These are phyloP conservation scores for Phaetusa simplex DNA, from an alignment of 2,113 vertebrate genomes.

Conservation along the genomic window DNA sequence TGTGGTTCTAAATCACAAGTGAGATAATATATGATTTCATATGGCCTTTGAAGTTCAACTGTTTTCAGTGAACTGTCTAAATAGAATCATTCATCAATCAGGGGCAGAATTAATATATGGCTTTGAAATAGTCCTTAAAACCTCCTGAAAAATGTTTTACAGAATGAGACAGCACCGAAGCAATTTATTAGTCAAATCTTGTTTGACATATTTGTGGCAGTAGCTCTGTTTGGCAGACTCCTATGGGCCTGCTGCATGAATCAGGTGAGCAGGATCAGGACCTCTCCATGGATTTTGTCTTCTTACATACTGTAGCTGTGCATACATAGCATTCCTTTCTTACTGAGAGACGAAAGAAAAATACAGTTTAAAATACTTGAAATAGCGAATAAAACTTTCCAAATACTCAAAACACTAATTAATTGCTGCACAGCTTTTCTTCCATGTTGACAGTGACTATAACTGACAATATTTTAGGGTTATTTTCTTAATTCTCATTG, in stretches of 20 bases:
- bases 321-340: background rate
- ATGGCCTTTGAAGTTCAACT: slow-evolving; percentile 18
- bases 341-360: background rate
- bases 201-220: background rate
- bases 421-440: background rate
- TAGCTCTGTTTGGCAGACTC: background rate
- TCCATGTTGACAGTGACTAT: background rate
- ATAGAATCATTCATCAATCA: slow-evolving; percentile 4
- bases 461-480: background rate
- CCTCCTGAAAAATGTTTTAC: background rate
- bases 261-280: slow-evolving; percentile 6
- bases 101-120: slow-evolving; percentile 17
- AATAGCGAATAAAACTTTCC: background rate
- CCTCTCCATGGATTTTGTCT: background rate
- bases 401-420: slow-evolving; percentile 10
- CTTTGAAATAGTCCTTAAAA: background rate
- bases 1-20: background rate
- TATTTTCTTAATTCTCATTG: slow-evolving; percentile 36
- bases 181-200: slow-evolving; percentile 25
- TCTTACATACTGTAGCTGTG: background rate
- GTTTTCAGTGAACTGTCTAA: slow-evolving; percentile 45
- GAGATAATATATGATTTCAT: background rate
- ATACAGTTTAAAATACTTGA: background rate
- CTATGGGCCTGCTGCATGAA: background rate
- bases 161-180: background rate